phyloP scores from a whole-genome alignment of 2,113 vertebrate genomes.

The Hippocampus zosterae region DNA sequence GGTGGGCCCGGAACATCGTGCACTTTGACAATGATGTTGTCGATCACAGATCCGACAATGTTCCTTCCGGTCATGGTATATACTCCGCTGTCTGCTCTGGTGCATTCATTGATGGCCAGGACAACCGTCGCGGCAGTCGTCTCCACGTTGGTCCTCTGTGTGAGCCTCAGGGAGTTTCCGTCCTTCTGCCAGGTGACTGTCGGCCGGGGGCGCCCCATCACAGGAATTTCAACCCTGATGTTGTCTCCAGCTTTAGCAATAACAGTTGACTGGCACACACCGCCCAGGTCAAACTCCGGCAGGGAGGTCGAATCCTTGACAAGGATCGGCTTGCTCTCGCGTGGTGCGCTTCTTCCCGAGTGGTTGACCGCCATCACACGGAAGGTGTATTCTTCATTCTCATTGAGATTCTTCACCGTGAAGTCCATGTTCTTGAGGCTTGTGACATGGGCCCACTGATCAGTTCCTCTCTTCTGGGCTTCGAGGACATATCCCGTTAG shows the following conservation, averaged over 20 bases:
- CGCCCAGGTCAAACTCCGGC: constrained; percentile 90
- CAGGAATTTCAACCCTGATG: constrained; percentile 94
- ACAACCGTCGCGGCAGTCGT: constrained; percentile 84
- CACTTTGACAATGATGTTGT: constrained; percentile 84
- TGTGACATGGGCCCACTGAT: constrained; percentile 88
- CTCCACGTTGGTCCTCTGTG: constrained; percentile 86
- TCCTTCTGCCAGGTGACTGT: constrained; percentile 93
- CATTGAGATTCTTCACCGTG: constrained; percentile 87
- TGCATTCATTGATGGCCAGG: constrained; percentile 86
- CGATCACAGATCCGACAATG: constrained; percentile 87
- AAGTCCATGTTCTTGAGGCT: constrained; percentile 87
- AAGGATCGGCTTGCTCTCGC: constrained; percentile 84
- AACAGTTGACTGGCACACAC: constrained; percentile 89
- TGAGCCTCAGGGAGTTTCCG: constrained; percentile 82
- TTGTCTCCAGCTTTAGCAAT: constrained; percentile 92
- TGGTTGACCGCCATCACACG: constrained; percentile 93
- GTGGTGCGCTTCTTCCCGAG: constrained; percentile 88
- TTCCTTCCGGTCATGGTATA: constrained; percentile 90
- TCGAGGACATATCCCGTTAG: constrained; percentile 95
- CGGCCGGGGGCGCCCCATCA: constrained; percentile 90
- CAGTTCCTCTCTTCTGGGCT: constrained; percentile 90
- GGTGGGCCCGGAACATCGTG: constrained; percentile 95
- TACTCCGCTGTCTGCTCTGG: constrained; percentile 81
- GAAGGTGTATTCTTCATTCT: constrained; percentile 94
- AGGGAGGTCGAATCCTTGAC: constrained; percentile 86